Conservation (phyloP, 2,888 invertebrate species). For the Nemoura dubitans region DNA sequence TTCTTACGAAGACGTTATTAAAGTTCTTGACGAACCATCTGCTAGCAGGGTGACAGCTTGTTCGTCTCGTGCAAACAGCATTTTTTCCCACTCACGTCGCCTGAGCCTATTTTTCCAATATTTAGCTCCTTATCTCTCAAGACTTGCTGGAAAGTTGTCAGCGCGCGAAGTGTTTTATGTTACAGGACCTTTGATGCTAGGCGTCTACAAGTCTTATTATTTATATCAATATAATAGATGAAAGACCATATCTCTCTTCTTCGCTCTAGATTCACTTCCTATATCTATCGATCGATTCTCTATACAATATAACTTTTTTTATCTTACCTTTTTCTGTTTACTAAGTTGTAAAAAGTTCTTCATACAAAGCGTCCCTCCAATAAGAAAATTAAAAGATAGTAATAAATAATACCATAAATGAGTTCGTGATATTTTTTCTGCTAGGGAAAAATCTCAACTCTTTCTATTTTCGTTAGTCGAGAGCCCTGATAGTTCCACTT, state of each 20-base stretch:
- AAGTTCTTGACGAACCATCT: slow-evolving; percentile 19
- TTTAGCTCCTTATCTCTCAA: slow-evolving; percentile 18
- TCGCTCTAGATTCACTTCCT: not conserved
- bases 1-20: slow-evolving; percentile 10
- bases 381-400: not conserved
- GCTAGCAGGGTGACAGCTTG: slow-evolving; percentile 9
- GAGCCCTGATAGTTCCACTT: not conserved
- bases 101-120: not conserved
- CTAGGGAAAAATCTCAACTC: not conserved
- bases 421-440: not conserved
- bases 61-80: not conserved
- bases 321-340: too few relatives aligned
- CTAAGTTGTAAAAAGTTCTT: not conserved
- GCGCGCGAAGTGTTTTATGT: not conserved
- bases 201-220: not conserved
- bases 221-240: not conserved
- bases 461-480: not conserved
- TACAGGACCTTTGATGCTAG: not conserved
- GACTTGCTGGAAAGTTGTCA: not conserved
- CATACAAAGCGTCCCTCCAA: not conserved
- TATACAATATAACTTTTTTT: not conserved
- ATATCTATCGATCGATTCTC: not conserved
- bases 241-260: not conserved
- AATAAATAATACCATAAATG: not conserved
- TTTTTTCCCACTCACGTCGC: not conserved